Conservation (phyloP, 2,888 invertebrate species). For the Oegoconia quadripuncta region DNA sequence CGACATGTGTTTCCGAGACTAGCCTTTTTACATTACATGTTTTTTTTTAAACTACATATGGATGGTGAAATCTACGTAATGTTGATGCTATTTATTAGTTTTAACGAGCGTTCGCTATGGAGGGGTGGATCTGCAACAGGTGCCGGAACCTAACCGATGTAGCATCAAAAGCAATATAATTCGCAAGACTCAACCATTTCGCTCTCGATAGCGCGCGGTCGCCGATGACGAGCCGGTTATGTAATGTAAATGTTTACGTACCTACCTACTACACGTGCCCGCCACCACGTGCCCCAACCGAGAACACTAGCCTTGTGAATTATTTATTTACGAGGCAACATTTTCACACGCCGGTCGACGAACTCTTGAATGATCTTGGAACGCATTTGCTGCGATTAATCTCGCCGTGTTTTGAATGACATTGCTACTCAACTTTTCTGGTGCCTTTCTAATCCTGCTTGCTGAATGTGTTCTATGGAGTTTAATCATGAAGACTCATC, state of each 20-base stretch:
- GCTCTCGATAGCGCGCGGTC: conserved; percentile 65
- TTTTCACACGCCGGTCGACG: conserved; percentile 78
- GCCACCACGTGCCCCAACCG: conserved; percentile 71
- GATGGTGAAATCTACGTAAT: too few relatives aligned
- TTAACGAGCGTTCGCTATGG: too few relatives aligned
- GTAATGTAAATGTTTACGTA: conserved; percentile 78
- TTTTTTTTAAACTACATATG: too few relatives aligned
- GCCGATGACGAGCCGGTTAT: conserved; percentile 75
- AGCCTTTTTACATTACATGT: conserved; percentile 11
- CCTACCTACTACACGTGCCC: conserved; percentile 73
- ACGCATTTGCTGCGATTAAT: conserved; percentile 73
- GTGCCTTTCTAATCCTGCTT: conserved; percentile 18
- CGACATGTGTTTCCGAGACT: conserved; percentile 10
- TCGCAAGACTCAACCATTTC: conserved; percentile 57
- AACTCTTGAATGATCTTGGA: conserved; percentile 74
- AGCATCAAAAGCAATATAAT: conserved; percentile 38
- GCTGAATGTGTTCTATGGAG: conserved; percentile 2
- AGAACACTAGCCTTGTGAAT: conserved; percentile 79
- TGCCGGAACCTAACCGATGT: too few relatives aligned
- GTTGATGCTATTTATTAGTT: too few relatives aligned
- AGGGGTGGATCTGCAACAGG: too few relatives aligned
- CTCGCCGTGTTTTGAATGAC: conserved; percentile 49
- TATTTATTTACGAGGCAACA: conserved; percentile 79
- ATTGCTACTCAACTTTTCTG: conserved; percentile 32
- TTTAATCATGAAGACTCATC: neutral